phyloP scores from a whole-genome alignment of 53 echinoderm and acorn worm species.

The Echinarachnius parma region DNA sequence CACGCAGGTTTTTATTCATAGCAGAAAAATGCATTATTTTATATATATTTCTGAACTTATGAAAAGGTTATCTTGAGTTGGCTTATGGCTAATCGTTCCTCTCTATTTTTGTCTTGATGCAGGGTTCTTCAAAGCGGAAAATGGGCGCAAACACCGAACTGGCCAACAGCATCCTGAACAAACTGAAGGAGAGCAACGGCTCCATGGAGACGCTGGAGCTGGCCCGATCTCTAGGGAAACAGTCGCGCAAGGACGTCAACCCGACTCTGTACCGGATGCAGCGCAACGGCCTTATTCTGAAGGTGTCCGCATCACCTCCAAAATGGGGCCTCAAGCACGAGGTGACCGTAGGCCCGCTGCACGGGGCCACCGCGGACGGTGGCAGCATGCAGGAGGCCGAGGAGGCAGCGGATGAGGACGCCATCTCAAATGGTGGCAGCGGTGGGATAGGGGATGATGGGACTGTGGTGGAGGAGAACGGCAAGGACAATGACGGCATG shows the following conservation, averaged over 20 bases:
- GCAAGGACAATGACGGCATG: slow-evolving; percentile 12
- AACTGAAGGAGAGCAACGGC: slow-evolving; percentile 32
- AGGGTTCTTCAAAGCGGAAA: slow-evolving; percentile 47
- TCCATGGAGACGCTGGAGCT: slow-evolving; percentile 55
- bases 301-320: slow-evolving; percentile 48
- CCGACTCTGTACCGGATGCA: slow-evolving; percentile 70
- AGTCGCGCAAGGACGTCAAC: slow-evolving; percentile 58
- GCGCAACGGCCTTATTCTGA: slow-evolving; percentile 45
- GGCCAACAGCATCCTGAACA: slow-evolving; percentile 44
- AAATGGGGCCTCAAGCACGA: slow-evolving; percentile 71
- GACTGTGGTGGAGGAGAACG: background rate
- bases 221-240: slow-evolving; percentile 56
- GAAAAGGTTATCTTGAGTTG: too few relatives aligned
- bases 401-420: background rate
- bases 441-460: slow-evolving; percentile 31
- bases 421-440: slow-evolving; percentile 8
- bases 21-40: too few relatives aligned
- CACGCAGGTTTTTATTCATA: too few relatives aligned
- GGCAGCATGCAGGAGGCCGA: background rate
- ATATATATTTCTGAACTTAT: too few relatives aligned
- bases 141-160: slow-evolving; percentile 44
- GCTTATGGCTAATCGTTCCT: background rate
- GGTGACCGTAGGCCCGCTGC: slow-evolving; percentile 63
- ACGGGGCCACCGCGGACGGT: slow-evolving; percentile 30
- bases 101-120: background rate